Base-by-base conservation (phyloP, 2,888 invertebrate genomes). In the Cerastoderma edule region DNA sequence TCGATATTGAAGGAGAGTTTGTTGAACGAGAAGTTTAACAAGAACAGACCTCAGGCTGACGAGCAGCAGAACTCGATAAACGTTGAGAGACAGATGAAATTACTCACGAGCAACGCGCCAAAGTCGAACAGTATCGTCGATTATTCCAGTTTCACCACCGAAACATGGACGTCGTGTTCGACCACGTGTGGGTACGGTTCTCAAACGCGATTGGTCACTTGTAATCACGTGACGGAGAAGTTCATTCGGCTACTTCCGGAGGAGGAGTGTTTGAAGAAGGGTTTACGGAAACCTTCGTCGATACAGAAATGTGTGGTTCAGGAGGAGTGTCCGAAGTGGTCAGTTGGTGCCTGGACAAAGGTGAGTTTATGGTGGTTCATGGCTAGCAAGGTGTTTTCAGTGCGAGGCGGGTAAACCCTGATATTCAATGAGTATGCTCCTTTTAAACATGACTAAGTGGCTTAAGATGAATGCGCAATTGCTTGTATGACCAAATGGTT, bases 161-260 rank as follows among this genome's bases (percentile, higher is more conserved):
- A 96, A 0, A 95, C 96, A 13, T 98, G 98, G 98, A 96, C 97
- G 0, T 94, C 95, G 19, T 98, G 98, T 91, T 96, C 96, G 1
- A 95, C 96, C 83, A 95, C 95, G 0, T 98, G 98, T 88, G 95
- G 95, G 53, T 94, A 94, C 69, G 97, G 97, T 1, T 94, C 96
- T 93, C 96, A 97, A 93, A 94, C 95, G 85, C 94, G 97, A 78
- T 94, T 95, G 69, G 94, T 95, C 83, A 92, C 94, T 87, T 94
- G 97, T 93, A 92, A 90, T 83, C 94, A 94, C 88, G 95, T 94
- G 77, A 90, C 93, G 8, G 92, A 93, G 4, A 94, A 95, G 74
- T 99, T 98, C 91, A 95, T 96, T 87, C 95, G 95, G 83, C 94
- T 95, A 50, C 74, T 89, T 30, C 80, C 84, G 13, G 88, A 86